A percentile compares a stretch with the other conserved stretches of the same genome.
Evolutionary conservation across 2,888 invertebrate genomes (phyloP).

Genomic region (Amphipoea lucens): DNA sequence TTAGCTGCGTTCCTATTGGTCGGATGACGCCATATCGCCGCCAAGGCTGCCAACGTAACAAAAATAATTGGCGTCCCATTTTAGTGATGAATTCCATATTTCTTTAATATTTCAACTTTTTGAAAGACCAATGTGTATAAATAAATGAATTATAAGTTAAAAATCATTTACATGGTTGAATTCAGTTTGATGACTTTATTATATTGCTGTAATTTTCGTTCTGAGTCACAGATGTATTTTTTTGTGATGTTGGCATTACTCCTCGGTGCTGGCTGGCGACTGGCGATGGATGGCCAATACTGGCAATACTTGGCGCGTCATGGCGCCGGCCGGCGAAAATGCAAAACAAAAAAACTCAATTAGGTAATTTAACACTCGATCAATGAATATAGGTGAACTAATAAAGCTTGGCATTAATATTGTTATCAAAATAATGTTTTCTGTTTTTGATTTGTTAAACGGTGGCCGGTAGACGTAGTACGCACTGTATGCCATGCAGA

Average conservation of each 20-base stretch:
- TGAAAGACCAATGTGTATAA: constrained; percentile 4
- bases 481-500: too few relatives aligned
- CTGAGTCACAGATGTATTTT: constrained; percentile 74
- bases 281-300: constrained; percentile 9
- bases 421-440: background rate
- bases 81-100: constrained; percentile 40
- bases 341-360: constrained; percentile 36
- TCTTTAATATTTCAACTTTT: constrained; percentile 13
- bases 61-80: constrained; percentile 66
- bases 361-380: constrained; percentile 11
- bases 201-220: constrained; percentile 33
- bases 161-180: background rate
- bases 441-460: background rate
- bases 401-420: background rate
- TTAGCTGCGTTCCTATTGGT: constrained; percentile 78
- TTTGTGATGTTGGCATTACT: constrained; percentile 72
- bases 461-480: background rate
- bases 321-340: constrained; percentile 67
- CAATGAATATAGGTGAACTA: background rate
- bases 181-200: constrained; percentile 7
- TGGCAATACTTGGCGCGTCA: constrained; percentile 52
- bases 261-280: constrained; percentile 9
- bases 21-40: constrained; percentile 67
- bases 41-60: constrained; percentile 77
- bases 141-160: constrained; percentile 36